Conservation (phyloP, 2,113 vertebrate species). For the Spermophilus dauricus region DNA sequence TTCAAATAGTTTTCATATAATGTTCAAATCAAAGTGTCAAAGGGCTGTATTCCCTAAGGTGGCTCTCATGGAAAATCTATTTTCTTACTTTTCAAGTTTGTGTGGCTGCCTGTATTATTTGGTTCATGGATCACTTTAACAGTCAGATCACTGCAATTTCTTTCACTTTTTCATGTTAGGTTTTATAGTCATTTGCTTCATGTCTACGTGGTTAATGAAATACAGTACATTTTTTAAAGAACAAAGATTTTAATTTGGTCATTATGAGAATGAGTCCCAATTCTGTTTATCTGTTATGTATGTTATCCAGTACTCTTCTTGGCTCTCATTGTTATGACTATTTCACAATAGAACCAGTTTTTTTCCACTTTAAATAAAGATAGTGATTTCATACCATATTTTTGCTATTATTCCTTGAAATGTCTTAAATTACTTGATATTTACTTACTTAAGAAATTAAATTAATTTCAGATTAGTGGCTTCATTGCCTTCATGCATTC, state of each 20-base stretch:
- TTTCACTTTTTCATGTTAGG: neutral
- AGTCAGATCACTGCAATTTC: neutral
- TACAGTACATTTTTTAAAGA: neutral
- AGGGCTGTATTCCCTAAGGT: neutral
- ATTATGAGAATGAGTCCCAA: neutral
- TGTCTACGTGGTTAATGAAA: neutral
- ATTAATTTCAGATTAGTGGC: slow-evolving; percentile 55
- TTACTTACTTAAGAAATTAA: slow-evolving; percentile 53
- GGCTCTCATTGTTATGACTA: neutral
- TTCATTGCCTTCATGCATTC: slow-evolving; percentile 3
- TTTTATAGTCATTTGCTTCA: neutral
- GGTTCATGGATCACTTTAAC: neutral
- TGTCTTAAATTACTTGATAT: slow-evolving; percentile 10
- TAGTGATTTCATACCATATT: neutral
- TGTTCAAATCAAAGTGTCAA: neutral
- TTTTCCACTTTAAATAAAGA: neutral
- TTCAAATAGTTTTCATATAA: neutral
- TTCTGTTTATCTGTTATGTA: neutral
- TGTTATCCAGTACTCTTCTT: neutral
- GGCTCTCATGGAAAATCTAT: neutral
- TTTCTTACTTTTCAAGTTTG: neutral
- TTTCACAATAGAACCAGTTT: neutral
- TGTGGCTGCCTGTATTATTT: neutral
- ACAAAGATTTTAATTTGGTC: neutral
- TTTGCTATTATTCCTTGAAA: slow-evolving; percentile 33